Percentiles rank a stretch among this genome's conserved stretches.
phyloP scores from a whole-genome alignment of 2,113 vertebrate species.

The Otis tarda region DNA sequence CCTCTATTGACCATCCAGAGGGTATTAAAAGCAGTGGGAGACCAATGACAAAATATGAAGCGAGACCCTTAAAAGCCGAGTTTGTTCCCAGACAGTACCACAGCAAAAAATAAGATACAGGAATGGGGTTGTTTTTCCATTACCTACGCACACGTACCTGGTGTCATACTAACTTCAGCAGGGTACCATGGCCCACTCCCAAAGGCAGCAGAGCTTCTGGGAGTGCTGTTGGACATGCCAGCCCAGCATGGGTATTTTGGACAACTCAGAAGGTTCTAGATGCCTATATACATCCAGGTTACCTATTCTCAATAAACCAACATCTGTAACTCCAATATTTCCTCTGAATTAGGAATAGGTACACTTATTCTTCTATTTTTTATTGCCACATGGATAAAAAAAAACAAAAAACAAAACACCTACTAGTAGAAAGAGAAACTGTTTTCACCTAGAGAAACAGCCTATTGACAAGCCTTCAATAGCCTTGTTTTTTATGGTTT shows the following conservation, averaged over 20 bases:
- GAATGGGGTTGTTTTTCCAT: background rate
- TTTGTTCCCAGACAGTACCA: background rate
- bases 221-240: background rate
- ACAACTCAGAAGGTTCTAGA: background rate
- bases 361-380: background rate
- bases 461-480: background rate
- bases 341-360: background rate
- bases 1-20: background rate
- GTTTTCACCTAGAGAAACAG: background rate
- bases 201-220: background rate
- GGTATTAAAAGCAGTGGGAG: background rate
- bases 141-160: fast-evolving
- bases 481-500: background rate
- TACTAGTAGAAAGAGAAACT: background rate
- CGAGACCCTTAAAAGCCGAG: background rate
- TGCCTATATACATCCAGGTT: background rate
- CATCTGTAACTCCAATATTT: background rate
- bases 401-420: background rate
- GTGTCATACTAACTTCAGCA: background rate
- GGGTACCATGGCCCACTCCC: background rate
- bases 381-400: background rate
- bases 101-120: background rate
- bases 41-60: background rate
- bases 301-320: background rate
- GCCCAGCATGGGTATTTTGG: fast-evolving